Base-by-base conservation (phyloP, 2,113 vertebrate species). In the Semicossyphus pulcher region DNA sequence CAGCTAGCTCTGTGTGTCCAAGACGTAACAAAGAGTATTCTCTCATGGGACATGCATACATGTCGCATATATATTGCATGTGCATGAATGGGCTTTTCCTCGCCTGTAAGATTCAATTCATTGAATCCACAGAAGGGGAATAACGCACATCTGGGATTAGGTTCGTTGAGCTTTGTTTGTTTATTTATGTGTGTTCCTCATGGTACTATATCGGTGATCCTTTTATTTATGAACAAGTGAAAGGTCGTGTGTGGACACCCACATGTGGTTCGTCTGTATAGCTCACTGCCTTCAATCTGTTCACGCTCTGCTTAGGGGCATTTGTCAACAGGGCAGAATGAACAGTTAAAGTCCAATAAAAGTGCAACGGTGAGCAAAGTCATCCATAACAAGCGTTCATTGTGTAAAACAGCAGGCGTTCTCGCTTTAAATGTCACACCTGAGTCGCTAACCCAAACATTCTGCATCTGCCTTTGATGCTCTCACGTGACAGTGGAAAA, bases 41-140 rank as follows among this genome's bases (percentile, higher is more conserved):
- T 68, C 56, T 68, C 37, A 61, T 44, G 60, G 42, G 63, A 32
- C 44, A 10, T 25, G 32, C 21, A 59, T 72, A 57, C 62, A 63
- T 20, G 45, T 39, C 11, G 4, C 58, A 16, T 34, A 8, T 56
- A 39, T 51, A 61, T 85, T 80, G 67, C 3, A 56, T 64, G 58
- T 53, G 76, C 71, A 51, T 69, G 73, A 63, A 42, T 49, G 20
- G 34, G 25, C 78, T 61, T 79, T 62, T 67, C 10, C 25, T 70
- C n/a, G 15, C 23, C 51, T 64, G n/a, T 67, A 32, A 72, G 57
- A n/a, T n/a, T n/a, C 14, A 51, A 49, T 26, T 72, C 28, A 52
- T 0, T 72, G 60, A 67, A 44, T 81, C 66, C 59, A 76, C 26
- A 31, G 45, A 64, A 48, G 49, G 57, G 26, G 28, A 53, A 29